Conservation (phyloP, 2,113 vertebrate species). For the Aleadryas rufinucha region DNA sequence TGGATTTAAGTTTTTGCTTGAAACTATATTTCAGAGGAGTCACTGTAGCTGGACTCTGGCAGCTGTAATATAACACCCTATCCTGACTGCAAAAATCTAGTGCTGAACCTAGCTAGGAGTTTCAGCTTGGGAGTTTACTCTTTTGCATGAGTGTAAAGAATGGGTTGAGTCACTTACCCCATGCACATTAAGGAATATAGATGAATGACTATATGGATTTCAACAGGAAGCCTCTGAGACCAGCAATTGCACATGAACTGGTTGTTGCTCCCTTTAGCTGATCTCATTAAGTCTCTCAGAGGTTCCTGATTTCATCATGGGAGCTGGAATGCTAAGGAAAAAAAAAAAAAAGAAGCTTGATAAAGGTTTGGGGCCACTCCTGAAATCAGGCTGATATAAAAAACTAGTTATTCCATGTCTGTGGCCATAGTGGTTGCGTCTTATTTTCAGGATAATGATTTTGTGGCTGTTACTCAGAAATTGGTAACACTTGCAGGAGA, state of each 20-base stretch:
- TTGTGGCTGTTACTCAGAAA: background rate
- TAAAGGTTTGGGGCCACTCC: background rate
- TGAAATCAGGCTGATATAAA: background rate
- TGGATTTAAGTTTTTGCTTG: constrained; percentile 6
- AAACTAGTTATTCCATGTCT: background rate
- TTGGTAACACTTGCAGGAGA: background rate
- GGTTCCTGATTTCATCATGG: background rate
- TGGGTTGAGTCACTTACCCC: background rate
- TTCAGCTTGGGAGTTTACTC: background rate
- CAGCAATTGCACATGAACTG: background rate
- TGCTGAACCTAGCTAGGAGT: background rate
- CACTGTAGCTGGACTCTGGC: background rate
- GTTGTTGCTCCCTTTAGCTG: background rate
- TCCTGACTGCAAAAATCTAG: background rate
- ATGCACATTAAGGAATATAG: background rate
- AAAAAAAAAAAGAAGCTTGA: background rate
- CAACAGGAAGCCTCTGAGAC: background rate
- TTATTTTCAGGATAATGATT: background rate
- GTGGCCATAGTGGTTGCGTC: background rate
- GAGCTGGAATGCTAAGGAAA: background rate
- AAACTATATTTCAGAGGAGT: constrained; percentile 14
- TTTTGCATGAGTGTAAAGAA: background rate
- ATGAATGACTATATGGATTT: background rate
- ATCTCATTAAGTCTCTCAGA: background rate
- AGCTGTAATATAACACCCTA: background rate